Base-by-base conservation (phyloP, 2,888 invertebrate genomes). In the Dryobota labecula region DNA sequence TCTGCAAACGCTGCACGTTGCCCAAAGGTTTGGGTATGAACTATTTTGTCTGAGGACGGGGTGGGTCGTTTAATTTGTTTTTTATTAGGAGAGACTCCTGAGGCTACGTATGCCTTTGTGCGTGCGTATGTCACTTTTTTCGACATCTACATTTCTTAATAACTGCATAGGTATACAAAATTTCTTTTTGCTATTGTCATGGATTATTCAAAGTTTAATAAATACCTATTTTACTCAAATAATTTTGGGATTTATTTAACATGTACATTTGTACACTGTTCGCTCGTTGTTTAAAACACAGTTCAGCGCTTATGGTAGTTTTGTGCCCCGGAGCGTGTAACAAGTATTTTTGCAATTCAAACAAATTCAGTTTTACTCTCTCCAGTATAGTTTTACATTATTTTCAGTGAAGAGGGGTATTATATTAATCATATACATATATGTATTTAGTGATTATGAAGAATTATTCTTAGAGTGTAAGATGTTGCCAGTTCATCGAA, bases 1-100 rank as follows among this genome's bases (percentile, higher is more conserved):
- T 85, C 78, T 78, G 83, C 80, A 83, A 86, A 82, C 76, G 78
- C 76, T 67, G 80, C 82, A 57, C 63, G 78, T 73, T 81, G 60
- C 24, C 63, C 47, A 66, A 82, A 73, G 75, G 72, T 69, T 76
- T 78, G 7, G 58, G 70, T 47, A 4, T 11, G 47, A 68, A 77
- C 83, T 74, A 69, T 79, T 73, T 78, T 68, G 61, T 33, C 24
- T 45, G 56, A 41, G 70, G 57, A 62, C n/a, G 38, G 30, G 30
- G 36, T 11, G 24, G 51, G 47, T 30, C 64, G 27, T 43, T 62
- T 47, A 36, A 53, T 73, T 67, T 73, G 60, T 33, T 56, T 62
- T 54, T 30, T 20, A 41, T 56, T 65, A 33, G 15, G 53, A 58
- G 41, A 41, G 2, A 45, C 15, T 60, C 63, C 27, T 38, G 24